phyloP scores from a whole-genome alignment of 1,140 invertebrate species.

The Megathymus violae region DNA sequence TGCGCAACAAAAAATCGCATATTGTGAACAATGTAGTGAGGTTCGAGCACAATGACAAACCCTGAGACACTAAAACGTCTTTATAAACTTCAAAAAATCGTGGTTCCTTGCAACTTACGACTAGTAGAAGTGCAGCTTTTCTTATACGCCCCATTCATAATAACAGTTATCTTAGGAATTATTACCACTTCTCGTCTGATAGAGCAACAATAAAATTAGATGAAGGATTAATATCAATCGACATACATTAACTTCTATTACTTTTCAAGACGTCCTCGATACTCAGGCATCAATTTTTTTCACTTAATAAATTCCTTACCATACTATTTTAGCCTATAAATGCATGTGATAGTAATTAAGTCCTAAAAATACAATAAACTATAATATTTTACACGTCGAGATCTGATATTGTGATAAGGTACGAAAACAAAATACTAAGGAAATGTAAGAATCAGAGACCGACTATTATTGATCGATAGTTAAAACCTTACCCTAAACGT shows the following conservation, averaged over 20 bases:
- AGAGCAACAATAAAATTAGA: background rate
- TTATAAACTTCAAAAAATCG: too few relatives aligned
- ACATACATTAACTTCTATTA: background rate
- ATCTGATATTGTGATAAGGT: conserved; percentile 28
- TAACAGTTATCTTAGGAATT: background rate
- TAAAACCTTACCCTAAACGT: background rate
- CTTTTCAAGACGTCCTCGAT: conserved; percentile 11
- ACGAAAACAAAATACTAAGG: background rate
- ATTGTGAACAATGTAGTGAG: background rate
- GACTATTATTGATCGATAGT: too few relatives aligned
- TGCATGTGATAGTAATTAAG: conserved; percentile 35
- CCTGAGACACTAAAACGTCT: too few relatives aligned
- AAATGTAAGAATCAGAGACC: too few relatives aligned
- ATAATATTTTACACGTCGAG: conserved; percentile 38
- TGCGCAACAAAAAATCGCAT: background rate
- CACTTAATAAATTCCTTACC: conserved; percentile 25
- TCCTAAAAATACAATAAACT: conserved; percentile 28
- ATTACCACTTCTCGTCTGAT: background rate
- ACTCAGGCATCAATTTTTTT: conserved; percentile 16
- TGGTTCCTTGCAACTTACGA: too few relatives aligned
- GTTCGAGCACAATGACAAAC: background rate
- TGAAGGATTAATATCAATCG: background rate
- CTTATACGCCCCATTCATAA: too few relatives aligned
- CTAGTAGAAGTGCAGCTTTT: too few relatives aligned
- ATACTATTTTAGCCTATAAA: conserved; percentile 38